phyloP scores from a whole-genome alignment of 2,113 vertebrate species.

The Daboia siamensis region DNA sequence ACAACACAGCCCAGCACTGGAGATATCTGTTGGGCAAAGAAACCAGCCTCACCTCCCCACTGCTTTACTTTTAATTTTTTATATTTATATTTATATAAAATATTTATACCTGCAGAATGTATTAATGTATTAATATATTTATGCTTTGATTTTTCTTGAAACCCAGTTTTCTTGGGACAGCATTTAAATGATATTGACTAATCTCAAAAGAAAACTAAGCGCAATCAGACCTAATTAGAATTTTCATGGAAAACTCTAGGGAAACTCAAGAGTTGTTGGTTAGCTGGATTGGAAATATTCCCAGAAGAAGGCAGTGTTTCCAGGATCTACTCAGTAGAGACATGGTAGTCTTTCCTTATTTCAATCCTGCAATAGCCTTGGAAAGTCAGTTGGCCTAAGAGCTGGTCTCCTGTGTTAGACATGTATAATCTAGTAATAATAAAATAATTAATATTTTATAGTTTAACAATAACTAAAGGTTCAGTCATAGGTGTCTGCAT shows the following conservation, averaged over 20 bases:
- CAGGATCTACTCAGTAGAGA: not conserved
- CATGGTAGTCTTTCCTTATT: not conserved
- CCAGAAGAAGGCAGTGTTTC: not conserved
- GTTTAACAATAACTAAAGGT: not conserved
- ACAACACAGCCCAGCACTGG: conserved; percentile 1
- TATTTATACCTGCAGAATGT: not conserved
- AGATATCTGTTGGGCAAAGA: conserved; percentile 2
- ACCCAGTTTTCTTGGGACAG: not conserved
- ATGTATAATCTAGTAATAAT: not conserved
- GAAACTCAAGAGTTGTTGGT: not conserved
- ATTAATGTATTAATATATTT: not conserved
- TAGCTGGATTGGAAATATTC: not conserved
- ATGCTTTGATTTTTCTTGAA: not conserved
- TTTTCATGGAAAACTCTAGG: not conserved
- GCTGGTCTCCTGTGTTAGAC: not conserved
- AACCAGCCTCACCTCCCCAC: conserved; percentile 5
- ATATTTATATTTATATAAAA: too few species aligned
- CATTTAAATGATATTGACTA: not conserved
- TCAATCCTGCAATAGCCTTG: not conserved
- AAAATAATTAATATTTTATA: not conserved
- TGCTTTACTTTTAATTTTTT: not conserved
- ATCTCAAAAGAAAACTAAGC: not conserved
- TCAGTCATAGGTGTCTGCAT: not conserved
- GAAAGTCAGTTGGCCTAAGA: not conserved
- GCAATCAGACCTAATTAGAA: too few species aligned